phyloP scores from a whole-genome alignment of 1,140 invertebrate species.

The Atta colombica region DNA sequence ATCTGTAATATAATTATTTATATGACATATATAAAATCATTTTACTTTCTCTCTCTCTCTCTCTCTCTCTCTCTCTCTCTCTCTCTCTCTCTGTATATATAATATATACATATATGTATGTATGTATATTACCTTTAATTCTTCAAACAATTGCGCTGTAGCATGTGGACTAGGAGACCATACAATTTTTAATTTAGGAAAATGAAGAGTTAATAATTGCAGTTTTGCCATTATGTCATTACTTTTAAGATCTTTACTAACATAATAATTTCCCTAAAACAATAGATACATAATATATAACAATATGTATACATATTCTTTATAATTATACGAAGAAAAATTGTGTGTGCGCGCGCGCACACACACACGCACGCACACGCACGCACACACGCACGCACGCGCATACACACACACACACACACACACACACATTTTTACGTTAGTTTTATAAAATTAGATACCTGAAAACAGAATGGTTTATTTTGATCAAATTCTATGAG shows the following conservation, averaged over 20 bases:
- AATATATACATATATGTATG: too few relatives aligned
- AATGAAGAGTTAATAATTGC: constrained; percentile 97
- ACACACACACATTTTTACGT: background rate
- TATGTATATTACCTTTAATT: constrained; percentile 89
- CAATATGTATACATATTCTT: too few relatives aligned
- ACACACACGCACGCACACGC: too few relatives aligned
- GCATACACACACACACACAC: too few relatives aligned
- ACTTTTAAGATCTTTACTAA: constrained; percentile 92
- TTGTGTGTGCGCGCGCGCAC: too few relatives aligned
- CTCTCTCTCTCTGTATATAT: too few relatives aligned
- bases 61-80: too few relatives aligned
- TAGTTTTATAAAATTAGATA: constrained; percentile 78
- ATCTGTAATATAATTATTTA: background rate
- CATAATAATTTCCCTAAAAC: constrained; percentile 91
- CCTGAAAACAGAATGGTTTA: constrained; percentile 96
- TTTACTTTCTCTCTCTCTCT: too few relatives aligned
- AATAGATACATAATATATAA: constrained; percentile 30
- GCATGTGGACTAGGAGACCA: constrained; percentile 99
- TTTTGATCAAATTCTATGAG: constrained; percentile 99
- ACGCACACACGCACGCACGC: too few relatives aligned
- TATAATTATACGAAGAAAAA: background rate
- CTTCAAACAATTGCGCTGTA: constrained; percentile 97
- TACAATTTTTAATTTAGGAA: constrained; percentile 95
- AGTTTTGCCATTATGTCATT: constrained; percentile 94
- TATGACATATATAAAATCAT: too few relatives aligned